Evolutionary conservation across 2,113 vertebrate genomes (phyloP).

Genomic region (Pogona vitticeps): DNA sequence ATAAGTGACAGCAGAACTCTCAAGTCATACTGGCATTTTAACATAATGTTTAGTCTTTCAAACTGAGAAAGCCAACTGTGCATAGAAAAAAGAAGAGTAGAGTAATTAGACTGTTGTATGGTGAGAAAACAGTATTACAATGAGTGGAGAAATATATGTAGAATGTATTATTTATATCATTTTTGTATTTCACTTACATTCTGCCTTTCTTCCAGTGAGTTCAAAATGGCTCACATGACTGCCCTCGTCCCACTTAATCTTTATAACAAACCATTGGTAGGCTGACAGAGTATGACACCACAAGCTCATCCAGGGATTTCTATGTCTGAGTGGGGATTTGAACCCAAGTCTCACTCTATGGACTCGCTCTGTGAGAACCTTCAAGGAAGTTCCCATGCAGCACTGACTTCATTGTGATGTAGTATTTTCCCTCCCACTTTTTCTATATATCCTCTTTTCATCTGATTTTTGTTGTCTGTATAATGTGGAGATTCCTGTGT

Average conservation of each 20-base stretch:
- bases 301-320: no score
- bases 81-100: neutral
- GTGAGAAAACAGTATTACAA: neutral
- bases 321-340: no score
- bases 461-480: neutral
- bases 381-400: neutral
- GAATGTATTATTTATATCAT: no score
- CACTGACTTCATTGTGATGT: constrained; percentile 37
- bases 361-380: no score
- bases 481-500: neutral
- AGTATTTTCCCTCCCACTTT: neutral
- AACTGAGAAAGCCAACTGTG: neutral
- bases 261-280: no score
- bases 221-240: no score
- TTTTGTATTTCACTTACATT: no score
- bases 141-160: neutral
- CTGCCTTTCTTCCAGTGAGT: no score
- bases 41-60: neutral
- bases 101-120: neutral
- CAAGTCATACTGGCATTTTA: neutral
- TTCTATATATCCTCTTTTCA: neutral
- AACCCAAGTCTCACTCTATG: no score
- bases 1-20: neutral
- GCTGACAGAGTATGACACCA: no score
- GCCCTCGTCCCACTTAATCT: no score